phyloP scores from a whole-genome alignment of 2,113 vertebrate genomes.

The Brachypodius melanocephalos region DNA sequence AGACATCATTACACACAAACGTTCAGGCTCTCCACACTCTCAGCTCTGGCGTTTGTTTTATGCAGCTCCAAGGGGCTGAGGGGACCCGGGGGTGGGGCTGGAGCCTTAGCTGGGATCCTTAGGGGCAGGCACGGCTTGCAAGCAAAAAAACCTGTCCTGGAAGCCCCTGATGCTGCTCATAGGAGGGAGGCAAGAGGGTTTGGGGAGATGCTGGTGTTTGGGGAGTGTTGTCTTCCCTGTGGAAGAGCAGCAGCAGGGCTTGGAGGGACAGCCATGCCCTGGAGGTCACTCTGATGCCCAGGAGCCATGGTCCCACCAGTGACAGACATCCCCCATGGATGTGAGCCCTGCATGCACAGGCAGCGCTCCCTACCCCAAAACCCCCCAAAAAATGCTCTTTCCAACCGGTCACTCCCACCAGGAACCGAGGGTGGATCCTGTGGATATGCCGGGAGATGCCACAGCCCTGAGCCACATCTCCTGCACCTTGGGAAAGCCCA shows the following conservation, averaged over 20 bases:
- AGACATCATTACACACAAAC: constrained; percentile 78
- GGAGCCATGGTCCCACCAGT: neutral
- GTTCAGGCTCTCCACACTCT: constrained; percentile 39
- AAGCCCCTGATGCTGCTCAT: accelerated
- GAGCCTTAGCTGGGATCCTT: neutral
- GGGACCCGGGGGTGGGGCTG: neutral
- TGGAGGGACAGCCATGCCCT: neutral
- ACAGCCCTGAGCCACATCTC: neutral
- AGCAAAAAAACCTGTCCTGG: neutral
- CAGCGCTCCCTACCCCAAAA: neutral
- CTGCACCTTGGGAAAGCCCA: neutral
- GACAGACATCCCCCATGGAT: accelerated
- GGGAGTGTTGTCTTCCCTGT: accelerated
- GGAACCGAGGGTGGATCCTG: accelerated
- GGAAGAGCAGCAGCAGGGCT: neutral
- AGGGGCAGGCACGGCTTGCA: neutral
- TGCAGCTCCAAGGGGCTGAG: constrained; percentile 7
- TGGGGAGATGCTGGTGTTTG: neutral
- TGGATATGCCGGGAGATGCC: accelerated
- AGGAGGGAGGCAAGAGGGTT: neutral
- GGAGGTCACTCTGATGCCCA: neutral
- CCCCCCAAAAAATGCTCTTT: accelerated
- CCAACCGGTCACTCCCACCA: neutral
- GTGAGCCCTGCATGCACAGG: accelerated
- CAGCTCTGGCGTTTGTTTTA: constrained; percentile 50